A percentile compares a stretch with the other conserved stretches of the same genome.
Conservation (phyloP, 2,888 invertebrate genomes). For the Drosophila prostipennis region DNA sequence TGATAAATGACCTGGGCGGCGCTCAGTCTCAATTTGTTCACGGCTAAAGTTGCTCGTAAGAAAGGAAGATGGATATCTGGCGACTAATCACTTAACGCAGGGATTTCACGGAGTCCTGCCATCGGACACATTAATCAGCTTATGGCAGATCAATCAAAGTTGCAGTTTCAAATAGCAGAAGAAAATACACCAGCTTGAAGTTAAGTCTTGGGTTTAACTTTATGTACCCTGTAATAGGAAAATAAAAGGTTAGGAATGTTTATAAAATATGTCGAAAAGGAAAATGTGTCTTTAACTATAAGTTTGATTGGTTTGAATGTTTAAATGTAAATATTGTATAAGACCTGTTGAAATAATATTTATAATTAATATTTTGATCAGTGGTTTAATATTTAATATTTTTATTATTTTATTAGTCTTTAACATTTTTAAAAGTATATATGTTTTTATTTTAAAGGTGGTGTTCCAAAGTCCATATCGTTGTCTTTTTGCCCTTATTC, state of each 20-base stretch:
- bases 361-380: too few species aligned
- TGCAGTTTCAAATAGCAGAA: conserved; percentile 1
- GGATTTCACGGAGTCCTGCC: conserved; percentile 6
- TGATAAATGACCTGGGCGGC: conserved; percentile 49
- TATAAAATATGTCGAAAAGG: not conserved
- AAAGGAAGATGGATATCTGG: conserved; percentile 29
- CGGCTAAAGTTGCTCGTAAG: conserved; percentile 17
- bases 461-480: too few species aligned
- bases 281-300: too few species aligned
- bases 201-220: conserved; percentile 1
- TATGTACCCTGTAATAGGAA: not conserved
- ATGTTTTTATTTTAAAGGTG: too few species aligned
- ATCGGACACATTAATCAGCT: conserved; percentile 60
- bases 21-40: conserved; percentile 9
- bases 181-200: not conserved
- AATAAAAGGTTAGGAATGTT: not conserved
- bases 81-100: conserved; percentile 49
- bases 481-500: not conserved
- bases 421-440: too few species aligned
- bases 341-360: too few species aligned
- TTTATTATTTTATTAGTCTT: too few species aligned
- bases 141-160: conserved; percentile 61
- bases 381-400: too few species aligned
- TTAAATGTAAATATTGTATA: too few species aligned
- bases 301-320: too few species aligned